Evolutionary conservation across 1,140 invertebrate species (phyloP), one percentile per base, ranked within the genome.

Genomic region (Platorchestia sp.): DNA sequence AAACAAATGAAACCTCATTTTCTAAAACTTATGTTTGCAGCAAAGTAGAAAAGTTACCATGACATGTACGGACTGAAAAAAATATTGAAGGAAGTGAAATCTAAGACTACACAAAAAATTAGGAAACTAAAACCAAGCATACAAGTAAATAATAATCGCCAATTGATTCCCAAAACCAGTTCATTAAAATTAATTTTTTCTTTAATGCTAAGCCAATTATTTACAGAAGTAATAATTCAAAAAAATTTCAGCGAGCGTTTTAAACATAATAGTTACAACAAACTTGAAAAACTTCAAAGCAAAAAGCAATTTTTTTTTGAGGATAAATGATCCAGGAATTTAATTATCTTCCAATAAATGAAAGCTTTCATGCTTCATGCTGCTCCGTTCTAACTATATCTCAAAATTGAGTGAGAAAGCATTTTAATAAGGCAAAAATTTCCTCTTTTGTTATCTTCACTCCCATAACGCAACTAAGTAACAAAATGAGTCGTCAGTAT

Each of bases 131-230:
- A 27, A 91, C 89, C 89, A 91, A 91, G 22, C 6, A 7, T 42
- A 43, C 14, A 27, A 91, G 36, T 42, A 42, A 91, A 91, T 40
- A 91, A 22, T 27, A n/a, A 43, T 5, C 22, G 19, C 43, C 89
- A 91, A 91, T 91, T 91, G n/a, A 91, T 45, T 45, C 45, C 91
- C 91, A 93, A 89, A 40, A 93, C 91, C 91, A 93, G 45, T 44
- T n/a, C 91, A 93, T 93, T 93, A 93, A 93, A 93, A 93, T 44
- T 93, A 93, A 43, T 93, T 44, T 93, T 10, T 40, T 93, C 91
- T 44, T 93, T 93, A 93, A 19, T 93, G n/a, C 91, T 93, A 93
- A n/a, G 43, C 91, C 91, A 93, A 93, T 93, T 93, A 93, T 93
- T 44, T 93, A 93, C 91, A 93, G 27, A 75, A 75, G 10, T 3